Base-by-base conservation (phyloP, 2,888 invertebrate genomes). In the Byasa hedistus region DNA sequence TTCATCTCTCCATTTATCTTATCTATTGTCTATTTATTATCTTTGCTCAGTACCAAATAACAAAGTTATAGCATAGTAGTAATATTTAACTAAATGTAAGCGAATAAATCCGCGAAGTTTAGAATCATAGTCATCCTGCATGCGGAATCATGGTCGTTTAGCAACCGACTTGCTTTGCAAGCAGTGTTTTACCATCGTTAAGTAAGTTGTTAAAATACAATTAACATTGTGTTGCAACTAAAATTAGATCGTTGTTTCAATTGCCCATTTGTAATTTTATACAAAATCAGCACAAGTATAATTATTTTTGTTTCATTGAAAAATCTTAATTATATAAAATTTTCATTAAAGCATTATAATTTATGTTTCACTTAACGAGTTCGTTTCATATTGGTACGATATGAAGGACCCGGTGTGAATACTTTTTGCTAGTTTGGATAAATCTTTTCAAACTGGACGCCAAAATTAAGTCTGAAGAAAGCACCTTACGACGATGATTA, bases 191-290 rank as follows among this genome's bases (percentile, higher is more conserved):
- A 19, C 48, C 39, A 54, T 64, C 39, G 39, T 64, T 64, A 55
- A 59, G 21, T 7, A 59, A 59, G 64, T 64, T 64, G 44, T 64
- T 64, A 59, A 55, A 59, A 64, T 58, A 64, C 57, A 58, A 64
- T 64, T 64, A 64, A 58, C 58, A 36, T 44, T 54, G 54, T 59
- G 44, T 59, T 64, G 64, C 27, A 64, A 64, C 58, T 54, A 22
- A 21, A 66, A 58, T 62, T 12, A 12, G n/a, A 44, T 57, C 17
- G 48, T 48, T 48, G 17, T 27, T 7, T 17, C 48, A 10, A 57
- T 27, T 57, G 27, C n/a, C 44, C 48, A 48, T 57, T 57, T 19
- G 56, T 24, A 27, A 62, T 63, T 62, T 57, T 36, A 57, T 23
- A 57, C 24, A 59, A 19, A 57, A 21, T 57, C 24, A n/a, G 10